phyloP scores from a whole-genome alignment of 2,797 vertebrate genomes.

The Oryzias sinensis region DNA sequence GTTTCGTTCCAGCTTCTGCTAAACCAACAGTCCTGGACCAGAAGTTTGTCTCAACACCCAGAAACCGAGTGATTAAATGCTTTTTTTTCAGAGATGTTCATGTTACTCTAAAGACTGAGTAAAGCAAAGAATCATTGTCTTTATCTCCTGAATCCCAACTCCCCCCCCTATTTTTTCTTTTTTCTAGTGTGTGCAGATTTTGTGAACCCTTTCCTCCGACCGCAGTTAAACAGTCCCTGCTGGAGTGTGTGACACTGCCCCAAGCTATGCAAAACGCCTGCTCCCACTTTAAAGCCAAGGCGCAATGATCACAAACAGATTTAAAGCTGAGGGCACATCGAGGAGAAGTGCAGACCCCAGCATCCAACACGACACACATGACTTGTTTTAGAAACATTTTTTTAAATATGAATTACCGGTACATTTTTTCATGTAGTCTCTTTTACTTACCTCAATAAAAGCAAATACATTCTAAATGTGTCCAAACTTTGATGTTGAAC shows the following conservation, averaged over 20 bases:
- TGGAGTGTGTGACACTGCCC: conserved; percentile 78
- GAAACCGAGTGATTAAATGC: conserved; percentile 56
- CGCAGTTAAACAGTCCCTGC: conserved; percentile 80
- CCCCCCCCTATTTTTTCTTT: not conserved
- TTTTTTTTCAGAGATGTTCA: conserved; percentile 57
- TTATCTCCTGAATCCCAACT: conserved; percentile 27
- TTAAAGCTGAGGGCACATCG: conserved; percentile 33
- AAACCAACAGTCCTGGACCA: conserved; percentile 33
- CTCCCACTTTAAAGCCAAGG: conserved; percentile 72
- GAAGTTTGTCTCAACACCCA: conserved; percentile 52
- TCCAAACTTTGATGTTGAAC: too few relatives aligned
- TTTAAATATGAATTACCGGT: too few relatives aligned
- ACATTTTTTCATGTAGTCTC: too few relatives aligned
- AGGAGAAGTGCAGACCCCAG: conserved; percentile 28
- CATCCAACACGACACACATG: conserved; percentile 33
- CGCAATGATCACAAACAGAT: conserved; percentile 79
- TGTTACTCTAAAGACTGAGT: conserved; percentile 46
- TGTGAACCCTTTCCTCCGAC: conserved; percentile 67
- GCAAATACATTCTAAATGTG: too few relatives aligned
- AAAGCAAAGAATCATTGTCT: conserved; percentile 35
- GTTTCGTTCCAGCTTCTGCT: conserved; percentile 35
- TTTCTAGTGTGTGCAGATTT: conserved; percentile 64
- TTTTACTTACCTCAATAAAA: too few relatives aligned
- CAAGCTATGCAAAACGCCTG: conserved; percentile 69
- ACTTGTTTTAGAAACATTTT: conserved; percentile 26